Conservation (phyloP, 2,888 invertebrate species). For the Calameuta idolon region DNA sequence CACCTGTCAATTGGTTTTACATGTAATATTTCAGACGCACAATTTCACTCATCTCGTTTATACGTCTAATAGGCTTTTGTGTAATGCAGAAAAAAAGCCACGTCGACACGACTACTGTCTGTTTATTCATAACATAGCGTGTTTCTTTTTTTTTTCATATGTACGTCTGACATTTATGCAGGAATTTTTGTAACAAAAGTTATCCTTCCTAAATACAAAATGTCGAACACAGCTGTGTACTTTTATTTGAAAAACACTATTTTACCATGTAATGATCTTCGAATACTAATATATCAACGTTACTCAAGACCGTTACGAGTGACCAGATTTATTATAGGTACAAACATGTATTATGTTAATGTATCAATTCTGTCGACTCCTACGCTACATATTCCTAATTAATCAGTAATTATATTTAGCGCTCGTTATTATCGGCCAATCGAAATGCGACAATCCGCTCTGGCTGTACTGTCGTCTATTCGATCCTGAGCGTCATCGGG, state of each 20-base stretch:
- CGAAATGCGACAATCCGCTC: neutral
- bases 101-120: neutral
- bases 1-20: neutral
- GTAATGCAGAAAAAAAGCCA: neutral
- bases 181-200: neutral
- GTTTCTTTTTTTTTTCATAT: neutral
- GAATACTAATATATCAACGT: neutral
- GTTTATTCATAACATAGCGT: neutral
- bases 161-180: neutral
- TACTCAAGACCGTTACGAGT: neutral
- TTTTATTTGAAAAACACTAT: neutral
- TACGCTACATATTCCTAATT: neutral
- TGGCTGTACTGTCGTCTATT: neutral
- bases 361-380: neutral
- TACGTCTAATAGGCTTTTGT: neutral
- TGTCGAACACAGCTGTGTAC: neutral
- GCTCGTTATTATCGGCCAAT: neutral
- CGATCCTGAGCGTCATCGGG: neutral
- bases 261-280: neutral
- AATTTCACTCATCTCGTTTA: neutral
- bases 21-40: neutral
- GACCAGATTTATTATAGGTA: neutral
- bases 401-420: neutral
- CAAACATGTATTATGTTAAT: neutral
- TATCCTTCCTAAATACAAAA: neutral